Evolutionary conservation across 2,113 vertebrate species (phyloP).

Genomic region (Peromyscus polionotus): DNA sequence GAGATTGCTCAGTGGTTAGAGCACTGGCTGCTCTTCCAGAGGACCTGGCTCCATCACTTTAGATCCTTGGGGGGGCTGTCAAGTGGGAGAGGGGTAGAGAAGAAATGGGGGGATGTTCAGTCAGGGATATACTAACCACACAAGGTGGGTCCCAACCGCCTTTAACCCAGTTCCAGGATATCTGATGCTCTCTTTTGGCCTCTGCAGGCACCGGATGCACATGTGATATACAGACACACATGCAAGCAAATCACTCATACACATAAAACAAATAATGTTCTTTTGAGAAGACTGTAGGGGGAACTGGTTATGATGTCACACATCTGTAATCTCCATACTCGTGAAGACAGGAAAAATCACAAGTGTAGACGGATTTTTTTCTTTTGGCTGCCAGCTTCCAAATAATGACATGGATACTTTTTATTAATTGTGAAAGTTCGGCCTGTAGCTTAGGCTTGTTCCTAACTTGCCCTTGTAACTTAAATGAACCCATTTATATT

Average conservation of each 20-base stretch:
- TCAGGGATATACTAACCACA: background rate
- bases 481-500: no score
- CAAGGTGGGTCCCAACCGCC: background rate
- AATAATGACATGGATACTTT: no score
- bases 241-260: background rate
- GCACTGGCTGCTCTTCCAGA: background rate
- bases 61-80: background rate
- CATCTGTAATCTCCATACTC: background rate
- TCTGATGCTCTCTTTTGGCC: background rate
- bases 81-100: background rate
- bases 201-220: no score
- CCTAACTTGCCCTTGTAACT: no score
- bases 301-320: background rate
- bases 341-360: background rate
- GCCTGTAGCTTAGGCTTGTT: no score
- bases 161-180: background rate
- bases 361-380: background rate
- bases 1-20: background rate
- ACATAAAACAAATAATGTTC: background rate
- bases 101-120: background rate
- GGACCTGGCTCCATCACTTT: background rate
- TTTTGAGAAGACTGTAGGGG: background rate
- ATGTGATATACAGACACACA: background rate
- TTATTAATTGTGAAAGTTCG: no score
- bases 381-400: background rate